phyloP scores from a whole-genome alignment of 2,113 vertebrate species.

The zebrafish (Danio rerio) region DNA sequence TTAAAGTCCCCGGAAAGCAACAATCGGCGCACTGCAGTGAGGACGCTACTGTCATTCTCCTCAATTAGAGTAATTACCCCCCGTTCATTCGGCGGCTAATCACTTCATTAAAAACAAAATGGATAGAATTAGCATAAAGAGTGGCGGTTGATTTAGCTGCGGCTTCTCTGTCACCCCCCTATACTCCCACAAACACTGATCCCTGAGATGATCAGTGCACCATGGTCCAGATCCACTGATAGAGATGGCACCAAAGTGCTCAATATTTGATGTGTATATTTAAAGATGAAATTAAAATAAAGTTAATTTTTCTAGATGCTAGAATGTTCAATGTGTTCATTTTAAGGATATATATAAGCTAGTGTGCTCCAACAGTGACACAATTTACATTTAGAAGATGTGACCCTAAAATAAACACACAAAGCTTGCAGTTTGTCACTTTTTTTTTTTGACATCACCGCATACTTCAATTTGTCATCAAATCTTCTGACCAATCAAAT shows the following conservation, averaged over 20 bases:
- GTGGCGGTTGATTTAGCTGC: conserved; percentile 73
- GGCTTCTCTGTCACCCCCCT: conserved; percentile 64
- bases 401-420: too few species aligned
- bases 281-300: too few species aligned
- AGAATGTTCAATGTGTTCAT: too few species aligned
- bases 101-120: conserved; percentile 84
- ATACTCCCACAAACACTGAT: conserved; percentile 45
- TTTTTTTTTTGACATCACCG: too few species aligned
- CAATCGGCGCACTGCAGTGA: conserved; percentile 64
- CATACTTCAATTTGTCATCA: too few species aligned
- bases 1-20: conserved; percentile 59
- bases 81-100: conserved; percentile 77
- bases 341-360: too few species aligned
- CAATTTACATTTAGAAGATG: too few species aligned
- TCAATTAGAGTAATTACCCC: conserved; percentile 81
- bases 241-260: not conserved
- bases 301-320: too few species aligned
- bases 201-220: conserved; percentile 16
- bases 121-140: conserved; percentile 78
- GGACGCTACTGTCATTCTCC: conserved; percentile 73
- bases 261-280: too few species aligned
- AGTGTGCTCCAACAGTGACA: too few species aligned
- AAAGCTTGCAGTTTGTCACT: too few species aligned
- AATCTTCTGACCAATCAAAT: too few species aligned
- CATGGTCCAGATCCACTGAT: conserved; percentile 13